Evolutionary conservation across 1,140 invertebrate species (phyloP), one percentile per base, ranked within the genome.

Genomic region (Maconellicoccus hirsutus): DNA sequence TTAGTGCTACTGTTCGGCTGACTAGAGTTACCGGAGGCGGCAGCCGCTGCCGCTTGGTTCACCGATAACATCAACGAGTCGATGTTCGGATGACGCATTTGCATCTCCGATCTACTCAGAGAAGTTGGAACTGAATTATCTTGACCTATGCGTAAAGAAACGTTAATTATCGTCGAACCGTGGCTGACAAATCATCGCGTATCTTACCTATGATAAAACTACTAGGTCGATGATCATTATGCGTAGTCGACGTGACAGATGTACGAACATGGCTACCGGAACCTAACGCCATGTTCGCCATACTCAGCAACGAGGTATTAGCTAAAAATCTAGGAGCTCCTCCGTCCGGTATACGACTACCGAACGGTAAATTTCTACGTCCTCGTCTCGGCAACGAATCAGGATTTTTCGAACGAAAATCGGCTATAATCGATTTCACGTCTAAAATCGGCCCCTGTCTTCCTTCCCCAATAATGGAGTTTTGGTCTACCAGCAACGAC

Each of bases 371-470:
- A 4, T 81, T 79, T 73, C 81, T 77, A 33, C 81, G 78, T 21
- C 81, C 80, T 70, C 81, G 63, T 70, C 71, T 73, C 1, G 73
- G 69, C 8, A 73, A 22, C 12, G 72, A 38, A 66, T 75, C 74
- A 23, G 73, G 72, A 74, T 73, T 72, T 38, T 73, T 73, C 26
- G 73, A 74, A 59, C 77, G 74, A 76, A 91, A 90, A 78, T 91
- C 89, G 0, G 89, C 89, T 76, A 93, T 92, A 70, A 93, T 88
- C 3, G 89, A 88, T 76, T 88, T 85, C 12, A 92, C 90, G 78
- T 91, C 88, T 61, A 91, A 84, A 26, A 88, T 88, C 0, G 88
- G 84, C 0, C 90, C 87, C 75, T 91, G 87, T 22, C 88, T 81
- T 0, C 88, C 87, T 78, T 86, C 82, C 0, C 84, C 83, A 70